These are phyloP conservation scores for Poicephalus meyeri DNA, from an alignment of 2,113 vertebrate genomes.

Conservation along the genomic window DNA sequence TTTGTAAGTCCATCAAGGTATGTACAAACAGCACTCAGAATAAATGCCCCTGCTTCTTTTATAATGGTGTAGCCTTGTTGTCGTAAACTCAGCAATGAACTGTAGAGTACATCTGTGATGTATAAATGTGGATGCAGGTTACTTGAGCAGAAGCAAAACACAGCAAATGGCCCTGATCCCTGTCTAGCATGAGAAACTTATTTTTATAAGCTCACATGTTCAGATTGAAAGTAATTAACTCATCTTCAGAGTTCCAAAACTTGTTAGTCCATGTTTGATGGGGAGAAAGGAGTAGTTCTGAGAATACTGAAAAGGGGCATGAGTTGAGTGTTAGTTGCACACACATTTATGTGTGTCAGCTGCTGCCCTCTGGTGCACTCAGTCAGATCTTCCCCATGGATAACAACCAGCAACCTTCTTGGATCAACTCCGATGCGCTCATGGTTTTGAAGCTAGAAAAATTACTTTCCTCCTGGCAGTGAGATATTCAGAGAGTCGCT, in stretches of 20 bases:
- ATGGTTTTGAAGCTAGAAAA: not conserved
- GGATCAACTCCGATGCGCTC: accelerated
- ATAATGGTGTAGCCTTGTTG: not conserved
- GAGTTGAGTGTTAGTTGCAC: no score
- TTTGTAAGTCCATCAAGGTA: not conserved
- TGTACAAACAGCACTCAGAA: not conserved
- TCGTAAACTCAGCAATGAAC: not conserved
- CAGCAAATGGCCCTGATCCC: not conserved
- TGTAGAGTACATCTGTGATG: not conserved
- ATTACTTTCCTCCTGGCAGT: not conserved
- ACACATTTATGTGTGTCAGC: not conserved
- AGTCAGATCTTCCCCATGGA: not conserved
- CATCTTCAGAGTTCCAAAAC: not conserved
- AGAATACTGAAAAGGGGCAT: no score
- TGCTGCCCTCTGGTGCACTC: conserved; percentile 44
- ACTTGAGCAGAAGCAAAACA: not conserved
- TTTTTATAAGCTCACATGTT: not conserved
- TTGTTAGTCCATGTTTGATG: not conserved
- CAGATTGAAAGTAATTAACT: not conserved
- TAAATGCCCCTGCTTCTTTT: not conserved
- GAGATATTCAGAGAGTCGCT: not conserved
- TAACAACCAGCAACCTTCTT: not conserved
- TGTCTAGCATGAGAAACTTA: not conserved
- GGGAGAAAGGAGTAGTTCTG: not conserved
- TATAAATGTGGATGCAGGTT: not conserved